phyloP scores from a whole-genome alignment of 2,113 vertebrate species.

The Cnemophilus loriae region DNA sequence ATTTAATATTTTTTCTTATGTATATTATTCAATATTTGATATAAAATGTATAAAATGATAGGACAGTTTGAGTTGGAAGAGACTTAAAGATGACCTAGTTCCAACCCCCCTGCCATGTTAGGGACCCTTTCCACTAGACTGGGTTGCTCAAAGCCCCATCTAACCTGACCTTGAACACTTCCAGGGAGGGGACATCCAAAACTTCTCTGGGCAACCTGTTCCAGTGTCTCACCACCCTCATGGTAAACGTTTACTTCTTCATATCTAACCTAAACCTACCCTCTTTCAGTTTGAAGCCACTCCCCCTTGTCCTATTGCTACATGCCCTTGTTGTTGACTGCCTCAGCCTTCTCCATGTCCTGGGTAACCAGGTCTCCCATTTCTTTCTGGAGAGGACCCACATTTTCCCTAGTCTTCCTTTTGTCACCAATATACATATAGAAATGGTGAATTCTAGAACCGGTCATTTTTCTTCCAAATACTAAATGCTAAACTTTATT shows the following conservation, averaged over 20 bases:
- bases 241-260: not conserved
- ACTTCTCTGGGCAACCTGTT: not conserved
- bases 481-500: not conserved
- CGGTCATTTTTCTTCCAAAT: not conserved
- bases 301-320: rapidly evolving
- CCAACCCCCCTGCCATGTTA: not conserved
- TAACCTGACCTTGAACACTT: not conserved
- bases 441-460: not conserved
- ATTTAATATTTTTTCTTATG: not conserved
- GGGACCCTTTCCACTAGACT: not conserved
- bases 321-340: not conserved
- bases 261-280: not conserved
- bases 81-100: not conserved
- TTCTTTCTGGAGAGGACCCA: not conserved
- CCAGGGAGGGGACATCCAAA: not conserved
- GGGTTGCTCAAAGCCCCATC: not conserved
- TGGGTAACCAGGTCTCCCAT: not conserved
- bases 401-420: not conserved
- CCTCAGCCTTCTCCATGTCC: not conserved
- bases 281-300: not conserved
- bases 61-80: not conserved
- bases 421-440: rapidly evolving
- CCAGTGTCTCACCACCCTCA: not conserved
- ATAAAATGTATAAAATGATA: not conserved
- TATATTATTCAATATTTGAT: not conserved